Conservation (phyloP, 2,888 invertebrate species). For the Cyclophora punctaria region DNA sequence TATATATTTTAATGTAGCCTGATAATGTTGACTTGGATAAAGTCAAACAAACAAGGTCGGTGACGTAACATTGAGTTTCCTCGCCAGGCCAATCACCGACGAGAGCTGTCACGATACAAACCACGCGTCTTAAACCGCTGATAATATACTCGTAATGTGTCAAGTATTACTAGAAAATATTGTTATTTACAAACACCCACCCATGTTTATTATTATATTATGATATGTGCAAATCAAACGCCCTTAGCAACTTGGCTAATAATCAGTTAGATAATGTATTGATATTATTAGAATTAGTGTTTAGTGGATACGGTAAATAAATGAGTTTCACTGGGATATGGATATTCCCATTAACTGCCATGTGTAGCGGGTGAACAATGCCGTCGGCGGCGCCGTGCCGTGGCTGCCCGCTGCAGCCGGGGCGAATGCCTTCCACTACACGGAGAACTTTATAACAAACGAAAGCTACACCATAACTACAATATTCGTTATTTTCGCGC, state of each 20-base stretch:
- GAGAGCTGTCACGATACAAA: too few relatives aligned
- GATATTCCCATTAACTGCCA: background rate
- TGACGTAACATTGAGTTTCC: conserved; percentile 47
- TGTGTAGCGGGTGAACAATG: conserved; percentile 11
- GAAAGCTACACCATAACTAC: conserved; percentile 8
- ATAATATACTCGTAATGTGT: background rate
- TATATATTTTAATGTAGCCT: too few relatives aligned
- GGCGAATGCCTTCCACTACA: conserved; percentile 33
- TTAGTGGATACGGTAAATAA: too few relatives aligned
- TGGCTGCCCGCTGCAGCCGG: conserved; percentile 11
- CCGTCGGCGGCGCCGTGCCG: conserved; percentile 18
- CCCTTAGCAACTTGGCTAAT: too few relatives aligned
- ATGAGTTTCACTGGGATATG: background rate
- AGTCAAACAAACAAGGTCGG: conserved; percentile 67
- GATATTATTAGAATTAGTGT: too few relatives aligned
- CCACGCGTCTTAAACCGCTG: background rate
- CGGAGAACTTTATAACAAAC: conserved; percentile 38
- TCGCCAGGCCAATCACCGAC: too few relatives aligned
- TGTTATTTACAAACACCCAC: conserved; percentile 21
- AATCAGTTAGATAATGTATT: too few relatives aligned
- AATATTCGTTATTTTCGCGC: conserved; percentile 24
- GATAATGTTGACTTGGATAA: conserved; percentile 1
- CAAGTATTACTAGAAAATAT: conserved; percentile 1
- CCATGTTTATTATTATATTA: too few relatives aligned
- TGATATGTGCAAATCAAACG: too few relatives aligned